Conservation (phyloP, 2,888 invertebrate genomes). For the Campopleginae sp. region DNA sequence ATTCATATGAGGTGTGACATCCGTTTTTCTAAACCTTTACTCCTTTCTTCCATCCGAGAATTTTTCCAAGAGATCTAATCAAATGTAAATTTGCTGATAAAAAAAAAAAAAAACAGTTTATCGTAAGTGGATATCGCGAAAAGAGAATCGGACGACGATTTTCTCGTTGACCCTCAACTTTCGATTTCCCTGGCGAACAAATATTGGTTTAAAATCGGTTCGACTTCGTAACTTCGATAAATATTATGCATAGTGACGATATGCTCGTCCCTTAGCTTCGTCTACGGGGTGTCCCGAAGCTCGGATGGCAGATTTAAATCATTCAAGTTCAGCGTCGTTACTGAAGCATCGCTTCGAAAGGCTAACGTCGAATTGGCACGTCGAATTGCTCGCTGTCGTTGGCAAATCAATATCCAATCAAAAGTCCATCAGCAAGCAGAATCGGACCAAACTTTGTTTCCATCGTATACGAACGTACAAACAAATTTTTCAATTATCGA, state of each 20-base stretch:
- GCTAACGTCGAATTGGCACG: background rate
- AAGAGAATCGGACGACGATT: background rate
- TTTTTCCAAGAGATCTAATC: background rate
- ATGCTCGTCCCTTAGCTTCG: background rate
- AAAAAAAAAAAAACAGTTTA: constrained; percentile 14
- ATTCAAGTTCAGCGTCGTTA: background rate
- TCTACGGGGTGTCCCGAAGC: background rate
- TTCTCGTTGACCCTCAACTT: constrained; percentile 5
- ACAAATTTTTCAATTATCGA: too few relatives aligned
- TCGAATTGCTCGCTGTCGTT: background rate
- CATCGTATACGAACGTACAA: background rate
- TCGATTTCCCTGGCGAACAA: background rate
- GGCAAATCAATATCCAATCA: background rate
- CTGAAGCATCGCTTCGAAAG: background rate
- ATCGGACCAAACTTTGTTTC: background rate
- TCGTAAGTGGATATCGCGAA: background rate
- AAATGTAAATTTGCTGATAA: constrained; percentile 13
- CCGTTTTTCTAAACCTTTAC: background rate
- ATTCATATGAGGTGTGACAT: background rate
- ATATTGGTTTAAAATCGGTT: constrained; percentile 30
- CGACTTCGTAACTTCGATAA: constrained; percentile 33
- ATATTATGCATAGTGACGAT: constrained; percentile 15
- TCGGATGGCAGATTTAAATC: background rate
- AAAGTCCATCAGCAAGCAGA: background rate
- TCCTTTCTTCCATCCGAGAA: background rate